Evolutionary conservation across 2,797 vertebrate species (phyloP), one percentile per base, ranked within the genome.

Genomic region (Lepus oiostolus): DNA sequence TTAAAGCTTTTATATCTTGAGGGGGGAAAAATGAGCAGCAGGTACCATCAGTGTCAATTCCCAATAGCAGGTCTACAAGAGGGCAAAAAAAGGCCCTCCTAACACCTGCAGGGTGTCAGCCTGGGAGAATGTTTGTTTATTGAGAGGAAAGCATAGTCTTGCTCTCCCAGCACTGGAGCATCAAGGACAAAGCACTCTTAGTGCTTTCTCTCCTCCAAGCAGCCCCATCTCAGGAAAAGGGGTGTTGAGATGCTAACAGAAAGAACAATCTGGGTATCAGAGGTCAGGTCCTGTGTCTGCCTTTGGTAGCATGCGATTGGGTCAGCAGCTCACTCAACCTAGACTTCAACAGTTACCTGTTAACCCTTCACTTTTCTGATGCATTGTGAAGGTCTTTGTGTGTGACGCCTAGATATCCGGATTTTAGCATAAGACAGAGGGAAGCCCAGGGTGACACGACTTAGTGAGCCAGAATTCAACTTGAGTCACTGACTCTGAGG

Each of bases 21-120:
- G 42, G 42, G 42, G 42, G 70, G 60, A 91, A 47, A 90, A 93
- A 87, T 75, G 30, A 96, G 26, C 35, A 92, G 47, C 35, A 90
- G 71, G 21, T 77, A 62, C 28, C 60, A 5, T 38, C 72, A 82
- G 63, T 76, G 74, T n/a, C 26, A 75, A 87, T 32, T 81, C 13
- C 22, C 38, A 76, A 65, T 67, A 76, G 84, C 38, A 38, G 32
- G 4, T 82, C 32, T 82, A 74, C 28, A 84, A 95, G 91, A 91
- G 7, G 80, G 8, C 1, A 58, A 11, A 17, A 17, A 30, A 21
- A 35, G 11, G 65, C 26, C 85, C 26, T 89, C 42, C n/a, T 85
- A 89, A 72, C 68, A 95, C 30, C 35, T 38, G 54, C 82, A 81
- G 35, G 8, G 7, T 50, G 42, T 88, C 21, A 70, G 54, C 47